Conservation (phyloP, 2,113 vertebrate genomes). For the Turdus rufiventris region DNA sequence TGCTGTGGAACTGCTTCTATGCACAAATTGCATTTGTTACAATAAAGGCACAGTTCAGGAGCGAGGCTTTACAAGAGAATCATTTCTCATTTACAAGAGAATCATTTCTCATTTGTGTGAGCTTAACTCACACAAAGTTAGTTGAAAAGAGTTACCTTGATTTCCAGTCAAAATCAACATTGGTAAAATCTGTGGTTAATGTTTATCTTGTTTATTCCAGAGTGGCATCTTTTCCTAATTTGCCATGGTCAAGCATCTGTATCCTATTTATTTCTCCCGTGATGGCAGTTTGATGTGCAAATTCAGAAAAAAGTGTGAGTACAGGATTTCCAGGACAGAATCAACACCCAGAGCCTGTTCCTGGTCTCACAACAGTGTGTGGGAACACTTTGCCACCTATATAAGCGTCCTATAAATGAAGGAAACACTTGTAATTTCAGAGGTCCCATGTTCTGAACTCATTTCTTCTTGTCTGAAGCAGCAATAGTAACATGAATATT, state of each 20-base stretch:
- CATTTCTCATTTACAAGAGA: background rate
- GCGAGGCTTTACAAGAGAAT: background rate
- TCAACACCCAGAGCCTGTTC: background rate
- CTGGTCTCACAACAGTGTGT: background rate
- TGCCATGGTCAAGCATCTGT: fast-evolving
- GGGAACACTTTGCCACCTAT: background rate
- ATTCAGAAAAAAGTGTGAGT: background rate
- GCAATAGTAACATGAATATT: background rate
- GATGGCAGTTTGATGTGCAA: background rate
- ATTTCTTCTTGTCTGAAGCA: background rate
- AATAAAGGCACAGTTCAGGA: background rate
- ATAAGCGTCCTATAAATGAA: background rate
- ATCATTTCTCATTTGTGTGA: background rate
- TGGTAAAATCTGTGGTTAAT: background rate
- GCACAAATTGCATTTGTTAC: background rate
- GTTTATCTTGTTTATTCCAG: background rate
- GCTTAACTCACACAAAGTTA: background rate
- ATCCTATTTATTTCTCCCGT: background rate
- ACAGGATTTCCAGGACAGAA: background rate
- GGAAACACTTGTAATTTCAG: background rate
- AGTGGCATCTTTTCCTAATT: background rate
- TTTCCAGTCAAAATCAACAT: background rate
- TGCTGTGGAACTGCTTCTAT: background rate
- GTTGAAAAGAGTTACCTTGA: background rate
- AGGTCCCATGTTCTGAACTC: background rate